phyloP scores from a whole-genome alignment of 2,797 vertebrate genomes.

The Remorina albescens region DNA sequence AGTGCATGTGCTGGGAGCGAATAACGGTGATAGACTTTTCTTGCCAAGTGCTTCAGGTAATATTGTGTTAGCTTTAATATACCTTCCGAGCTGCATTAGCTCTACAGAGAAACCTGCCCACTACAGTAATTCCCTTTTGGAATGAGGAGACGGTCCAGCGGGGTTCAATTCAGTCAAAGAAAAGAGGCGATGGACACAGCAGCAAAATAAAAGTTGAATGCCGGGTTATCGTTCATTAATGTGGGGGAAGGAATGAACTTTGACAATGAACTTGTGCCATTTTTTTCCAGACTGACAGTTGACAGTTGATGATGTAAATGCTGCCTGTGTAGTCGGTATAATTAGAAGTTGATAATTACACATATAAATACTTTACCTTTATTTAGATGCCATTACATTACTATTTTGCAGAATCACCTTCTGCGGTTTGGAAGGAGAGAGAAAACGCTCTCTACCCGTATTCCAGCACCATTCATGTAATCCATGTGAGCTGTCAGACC shows the following conservation, averaged over 20 bases:
- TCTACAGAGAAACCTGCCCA: too few relatives aligned
- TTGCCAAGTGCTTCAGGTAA: too few relatives aligned
- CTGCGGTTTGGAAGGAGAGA: constrained; percentile 16
- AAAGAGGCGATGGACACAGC: not conserved
- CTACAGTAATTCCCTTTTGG: too few relatives aligned
- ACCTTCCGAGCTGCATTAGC: too few relatives aligned
- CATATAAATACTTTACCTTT: constrained; percentile 11
- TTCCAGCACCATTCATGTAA: constrained; percentile 24
- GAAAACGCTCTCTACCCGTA: constrained; percentile 32
- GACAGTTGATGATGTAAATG: not conserved
- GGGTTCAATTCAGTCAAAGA: not conserved
- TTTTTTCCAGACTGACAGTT: not conserved
- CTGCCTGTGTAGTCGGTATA: not conserved
- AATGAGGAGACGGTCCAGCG: not conserved
- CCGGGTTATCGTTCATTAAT: too few relatives aligned
- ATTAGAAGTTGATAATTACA: not conserved
- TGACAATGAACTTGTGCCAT: not conserved
- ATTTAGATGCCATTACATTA: constrained; percentile 1
- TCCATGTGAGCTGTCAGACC: constrained; percentile 49
- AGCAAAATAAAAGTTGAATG: not conserved
- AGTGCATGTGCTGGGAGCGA: too few relatives aligned
- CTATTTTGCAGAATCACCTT: constrained; percentile 23
- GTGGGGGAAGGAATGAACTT: not conserved
- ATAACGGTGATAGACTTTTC: too few relatives aligned
- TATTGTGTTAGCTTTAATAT: too few relatives aligned